A percentile compares a stretch with the other conserved stretches of the same genome.
These are phyloP conservation scores for Chrysolina americana DNA, from an alignment of 2,888 invertebrate species.

Conservation along the genomic window DNA sequence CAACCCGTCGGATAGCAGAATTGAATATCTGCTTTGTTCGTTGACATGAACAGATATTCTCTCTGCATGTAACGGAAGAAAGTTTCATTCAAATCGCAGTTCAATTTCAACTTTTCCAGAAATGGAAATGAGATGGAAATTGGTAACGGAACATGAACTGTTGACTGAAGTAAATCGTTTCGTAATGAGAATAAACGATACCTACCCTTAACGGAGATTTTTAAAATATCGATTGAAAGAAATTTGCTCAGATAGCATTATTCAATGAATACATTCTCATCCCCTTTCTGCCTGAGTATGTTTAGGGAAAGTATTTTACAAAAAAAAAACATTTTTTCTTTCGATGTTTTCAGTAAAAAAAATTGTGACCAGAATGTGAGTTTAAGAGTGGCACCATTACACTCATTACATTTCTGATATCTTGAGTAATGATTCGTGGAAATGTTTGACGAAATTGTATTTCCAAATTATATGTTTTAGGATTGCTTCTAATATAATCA, in stretches of 20 bases:
- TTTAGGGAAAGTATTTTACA: too few species aligned
- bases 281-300: too few species aligned
- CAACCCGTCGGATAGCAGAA: background rate
- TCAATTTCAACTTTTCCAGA: background rate
- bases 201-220: background rate
- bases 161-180: background rate
- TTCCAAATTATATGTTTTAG: too few species aligned
- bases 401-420: too few species aligned
- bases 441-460: too few species aligned
- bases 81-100: background rate
- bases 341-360: too few species aligned
- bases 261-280: too few species aligned
- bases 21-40: background rate
- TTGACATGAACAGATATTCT: conserved; percentile 4
- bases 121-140: background rate
- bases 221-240: background rate
- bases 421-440: too few species aligned
- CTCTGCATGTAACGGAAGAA: background rate
- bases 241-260: background rate
- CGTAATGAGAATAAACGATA: background rate
- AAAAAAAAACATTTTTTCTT: too few species aligned
- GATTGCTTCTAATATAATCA: too few species aligned
- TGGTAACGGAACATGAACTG: background rate
- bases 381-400: too few species aligned
- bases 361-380: too few species aligned